Conservation (phyloP, 2,888 invertebrate species). For the Drosophila colorata region DNA sequence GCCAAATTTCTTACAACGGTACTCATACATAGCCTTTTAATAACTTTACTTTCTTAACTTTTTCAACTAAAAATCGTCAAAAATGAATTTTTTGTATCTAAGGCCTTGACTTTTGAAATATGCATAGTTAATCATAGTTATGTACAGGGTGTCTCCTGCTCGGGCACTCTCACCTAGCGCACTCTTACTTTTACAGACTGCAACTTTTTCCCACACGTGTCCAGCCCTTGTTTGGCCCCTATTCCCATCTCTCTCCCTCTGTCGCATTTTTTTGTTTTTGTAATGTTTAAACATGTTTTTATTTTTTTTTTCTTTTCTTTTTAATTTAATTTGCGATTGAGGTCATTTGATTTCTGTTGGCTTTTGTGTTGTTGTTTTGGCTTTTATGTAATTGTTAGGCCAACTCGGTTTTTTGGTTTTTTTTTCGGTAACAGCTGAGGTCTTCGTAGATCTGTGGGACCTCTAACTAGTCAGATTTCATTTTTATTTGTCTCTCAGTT, state of each 20-base stretch:
- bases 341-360: slow-evolving; percentile 71
- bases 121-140: neutral
- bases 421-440: slow-evolving; percentile 41
- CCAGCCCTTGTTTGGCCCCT: slow-evolving; percentile 1
- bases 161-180: neutral
- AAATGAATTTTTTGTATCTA: too few species aligned
- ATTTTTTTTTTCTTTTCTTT: slow-evolving; percentile 23
- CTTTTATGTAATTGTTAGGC: slow-evolving; percentile 61
- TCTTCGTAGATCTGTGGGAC: slow-evolving; percentile 29
- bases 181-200: neutral
- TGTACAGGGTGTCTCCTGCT: neutral
- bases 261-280: slow-evolving; percentile 27
- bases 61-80: too few species aligned
- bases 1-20: too few species aligned
- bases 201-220: neutral
- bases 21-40: too few species aligned
- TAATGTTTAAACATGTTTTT: slow-evolving; percentile 51
- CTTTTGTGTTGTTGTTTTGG: slow-evolving; percentile 41
- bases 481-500: slow-evolving; percentile 42
- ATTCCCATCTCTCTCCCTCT: slow-evolving; percentile 6
- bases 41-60: too few species aligned
- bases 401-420: slow-evolving; percentile 26
- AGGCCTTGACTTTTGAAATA: neutral
- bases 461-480: slow-evolving; percentile 52
- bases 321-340: slow-evolving; percentile 76